A percentile compares a stretch with the other conserved stretches of the same genome.
These are phyloP conservation scores for Pseudonaja textilis DNA, from an alignment of 2,113 vertebrate species.

Conservation along the genomic window DNA sequence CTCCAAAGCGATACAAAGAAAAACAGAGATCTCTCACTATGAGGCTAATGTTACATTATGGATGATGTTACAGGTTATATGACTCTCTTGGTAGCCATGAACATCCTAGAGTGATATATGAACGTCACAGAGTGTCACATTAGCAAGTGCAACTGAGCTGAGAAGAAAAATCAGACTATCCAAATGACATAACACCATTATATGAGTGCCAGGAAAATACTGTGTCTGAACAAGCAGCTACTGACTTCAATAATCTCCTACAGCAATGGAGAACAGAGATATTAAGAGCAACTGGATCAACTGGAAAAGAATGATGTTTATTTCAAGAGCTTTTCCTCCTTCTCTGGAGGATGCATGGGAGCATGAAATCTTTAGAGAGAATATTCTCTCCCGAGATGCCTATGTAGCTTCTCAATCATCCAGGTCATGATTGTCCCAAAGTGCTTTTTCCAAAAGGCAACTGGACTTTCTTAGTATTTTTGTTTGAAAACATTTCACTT, in stretches of 20 bases:
- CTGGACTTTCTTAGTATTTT: neutral
- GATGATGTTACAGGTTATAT: too few relatives aligned
- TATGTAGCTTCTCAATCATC: neutral
- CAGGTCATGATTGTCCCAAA: neutral
- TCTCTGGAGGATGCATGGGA: neutral
- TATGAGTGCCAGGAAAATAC: neutral
- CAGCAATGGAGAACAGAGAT: neutral
- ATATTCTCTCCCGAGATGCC: neutral
- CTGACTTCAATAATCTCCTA: neutral
- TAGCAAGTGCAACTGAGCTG: neutral
- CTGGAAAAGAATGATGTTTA: conserved; percentile 6
- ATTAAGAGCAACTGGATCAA: neutral
- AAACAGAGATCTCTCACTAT: neutral
- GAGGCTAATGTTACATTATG: neutral
- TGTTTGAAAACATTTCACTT: neutral
- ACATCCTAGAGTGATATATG: neutral
- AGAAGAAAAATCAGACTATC: neutral
- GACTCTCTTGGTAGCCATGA: neutral
- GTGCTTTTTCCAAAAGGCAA: neutral
- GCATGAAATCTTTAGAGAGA: neutral
- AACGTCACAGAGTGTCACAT: neutral
- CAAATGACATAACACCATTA: neutral
- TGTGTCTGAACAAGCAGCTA: neutral
- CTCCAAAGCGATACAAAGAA: neutral
- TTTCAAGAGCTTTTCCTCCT: neutral